phyloP scores from a whole-genome alignment of 2,888 invertebrate genomes.

The Hermodice carunculata region DNA sequence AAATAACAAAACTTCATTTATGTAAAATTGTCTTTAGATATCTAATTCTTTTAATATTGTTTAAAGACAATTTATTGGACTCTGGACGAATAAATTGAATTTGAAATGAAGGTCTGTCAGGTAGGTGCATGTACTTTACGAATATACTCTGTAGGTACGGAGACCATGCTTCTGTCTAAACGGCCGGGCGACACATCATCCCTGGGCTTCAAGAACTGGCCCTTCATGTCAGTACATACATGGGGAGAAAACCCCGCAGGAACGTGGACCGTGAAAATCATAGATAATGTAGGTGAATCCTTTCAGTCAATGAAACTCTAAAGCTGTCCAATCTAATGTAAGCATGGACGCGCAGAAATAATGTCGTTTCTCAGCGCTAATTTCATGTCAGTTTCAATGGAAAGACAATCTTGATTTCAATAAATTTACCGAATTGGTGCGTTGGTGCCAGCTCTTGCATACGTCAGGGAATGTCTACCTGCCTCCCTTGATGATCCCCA shows the following conservation, averaged over 20 bases:
- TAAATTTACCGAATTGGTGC: too few relatives aligned
- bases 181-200: constrained; percentile 80
- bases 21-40: too few relatives aligned
- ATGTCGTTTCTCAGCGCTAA: too few relatives aligned
- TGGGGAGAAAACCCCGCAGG: constrained; percentile 90
- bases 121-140: neutral
- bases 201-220: constrained; percentile 85
- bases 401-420: too few relatives aligned
- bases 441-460: too few relatives aligned
- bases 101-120: neutral
- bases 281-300: constrained; percentile 71
- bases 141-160: constrained; percentile 51
- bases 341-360: too few relatives aligned
- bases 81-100: neutral
- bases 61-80: neutral
- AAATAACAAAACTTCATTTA: too few relatives aligned
- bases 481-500: too few relatives aligned
- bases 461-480: too few relatives aligned
- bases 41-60: neutral
- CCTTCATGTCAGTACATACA: constrained; percentile 88
- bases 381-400: too few relatives aligned
- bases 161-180: constrained; percentile 75
- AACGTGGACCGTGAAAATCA: constrained; percentile 57
- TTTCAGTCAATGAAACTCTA: too few relatives aligned
- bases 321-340: too few relatives aligned